Conservation (phyloP, 2,797 vertebrate species). For the Micrastur ruficollis region DNA sequence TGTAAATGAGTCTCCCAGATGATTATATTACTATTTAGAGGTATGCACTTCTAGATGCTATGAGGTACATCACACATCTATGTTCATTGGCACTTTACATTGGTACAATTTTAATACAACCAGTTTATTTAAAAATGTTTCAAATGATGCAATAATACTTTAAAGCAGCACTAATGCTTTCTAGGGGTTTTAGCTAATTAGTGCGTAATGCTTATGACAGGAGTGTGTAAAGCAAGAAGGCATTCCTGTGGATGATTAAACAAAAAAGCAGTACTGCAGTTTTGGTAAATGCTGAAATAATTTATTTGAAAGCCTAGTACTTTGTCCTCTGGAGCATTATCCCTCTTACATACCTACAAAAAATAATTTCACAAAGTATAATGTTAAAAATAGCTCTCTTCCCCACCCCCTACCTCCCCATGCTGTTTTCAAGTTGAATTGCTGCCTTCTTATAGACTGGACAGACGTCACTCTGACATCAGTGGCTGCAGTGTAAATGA, state of each 20-base stretch:
- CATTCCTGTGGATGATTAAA: not conserved
- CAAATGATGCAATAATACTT: not conserved
- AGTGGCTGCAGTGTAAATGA: not conserved
- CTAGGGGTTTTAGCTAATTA: not conserved
- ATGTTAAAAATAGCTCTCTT: not conserved
- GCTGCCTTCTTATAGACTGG: not conserved
- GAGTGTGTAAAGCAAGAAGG: not conserved
- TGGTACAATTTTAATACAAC: not conserved
- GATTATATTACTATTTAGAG: not conserved
- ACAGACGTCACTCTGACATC: slow-evolving; percentile 26
- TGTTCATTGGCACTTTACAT: not conserved
- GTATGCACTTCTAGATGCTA: not conserved
- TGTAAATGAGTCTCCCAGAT: not conserved
- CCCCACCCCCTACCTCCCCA: not conserved
- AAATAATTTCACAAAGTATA: not conserved
- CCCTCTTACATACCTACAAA: not conserved
- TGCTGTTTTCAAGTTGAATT: not conserved
- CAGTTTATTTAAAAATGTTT: not conserved
- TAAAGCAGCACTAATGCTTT: not conserved
- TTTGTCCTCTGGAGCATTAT: not conserved
- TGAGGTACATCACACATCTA: not conserved
- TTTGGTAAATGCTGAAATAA: slow-evolving; percentile 24
- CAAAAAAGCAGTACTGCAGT: not conserved
- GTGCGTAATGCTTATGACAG: not conserved
- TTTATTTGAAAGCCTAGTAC: slow-evolving; percentile 30